Evolutionary conservation across 2,888 invertebrate genomes (phyloP).

Genomic region (Lingula anatina): DNA sequence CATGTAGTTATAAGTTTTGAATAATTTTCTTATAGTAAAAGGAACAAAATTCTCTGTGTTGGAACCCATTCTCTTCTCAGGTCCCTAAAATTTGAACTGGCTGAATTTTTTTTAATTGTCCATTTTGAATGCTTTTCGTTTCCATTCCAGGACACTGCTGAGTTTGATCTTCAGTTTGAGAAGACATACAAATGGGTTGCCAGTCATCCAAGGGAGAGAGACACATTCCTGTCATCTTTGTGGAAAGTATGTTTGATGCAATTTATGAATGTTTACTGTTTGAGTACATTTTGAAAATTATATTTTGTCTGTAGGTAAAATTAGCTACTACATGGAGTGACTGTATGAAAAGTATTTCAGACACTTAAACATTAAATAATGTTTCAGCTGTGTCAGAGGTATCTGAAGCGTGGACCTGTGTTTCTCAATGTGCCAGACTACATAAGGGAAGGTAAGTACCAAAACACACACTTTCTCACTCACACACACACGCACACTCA

Average conservation of each 20-base stretch:
- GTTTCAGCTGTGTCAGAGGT: conserved; percentile 61
- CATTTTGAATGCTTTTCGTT: conserved; percentile 29
- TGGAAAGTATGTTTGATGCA: conserved; percentile 59
- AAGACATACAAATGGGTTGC: conserved; percentile 81
- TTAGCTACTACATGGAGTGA: neutral
- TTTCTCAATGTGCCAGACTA: conserved; percentile 69
- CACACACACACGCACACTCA: too few species aligned
- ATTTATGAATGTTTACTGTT: neutral
- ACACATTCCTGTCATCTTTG: conserved; percentile 70
- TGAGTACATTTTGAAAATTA: neutral
- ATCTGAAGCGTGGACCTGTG: conserved; percentile 67
- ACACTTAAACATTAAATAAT: conserved; percentile 7
- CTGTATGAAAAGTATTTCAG: neutral
- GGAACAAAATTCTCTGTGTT: neutral
- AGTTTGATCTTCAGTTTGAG: conserved; percentile 79
- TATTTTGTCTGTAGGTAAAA: neutral
- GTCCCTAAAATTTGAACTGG: neutral
- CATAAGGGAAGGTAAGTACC: conserved; percentile 60
- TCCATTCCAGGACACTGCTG: conserved; percentile 59
- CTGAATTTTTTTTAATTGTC: neutral
- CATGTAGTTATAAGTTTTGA: too few species aligned
- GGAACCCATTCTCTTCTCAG: too few species aligned
- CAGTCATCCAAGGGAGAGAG: conserved; percentile 70
- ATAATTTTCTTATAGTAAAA: conserved; percentile 1
- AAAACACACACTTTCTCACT: too few species aligned